A percentile compares a stretch with the other conserved stretches of the same genome.
These are phyloP conservation scores for Sipha flava DNA, from an alignment of 1,140 invertebrate genomes.

Conservation along the genomic window DNA sequence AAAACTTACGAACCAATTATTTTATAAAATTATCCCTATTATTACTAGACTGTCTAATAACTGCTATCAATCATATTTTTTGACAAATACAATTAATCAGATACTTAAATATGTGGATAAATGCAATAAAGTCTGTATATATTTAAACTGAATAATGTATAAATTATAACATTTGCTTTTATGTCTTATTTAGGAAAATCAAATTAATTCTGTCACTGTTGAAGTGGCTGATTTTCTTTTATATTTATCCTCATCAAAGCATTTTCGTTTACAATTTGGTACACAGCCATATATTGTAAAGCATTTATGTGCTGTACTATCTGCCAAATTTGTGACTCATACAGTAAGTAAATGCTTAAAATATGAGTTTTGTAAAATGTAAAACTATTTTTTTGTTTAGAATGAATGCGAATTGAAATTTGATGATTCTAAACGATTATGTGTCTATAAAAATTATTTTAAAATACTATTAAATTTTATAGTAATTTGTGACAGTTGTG, in stretches of 20 bases:
- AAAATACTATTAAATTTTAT: conserved; percentile 10
- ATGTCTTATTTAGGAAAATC: background rate
- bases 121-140: background rate
- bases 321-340: background rate
- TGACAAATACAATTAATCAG: background rate
- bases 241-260: conserved; percentile 4
- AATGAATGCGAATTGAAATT: background rate
- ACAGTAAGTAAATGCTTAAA: background rate
- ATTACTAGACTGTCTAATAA: background rate
- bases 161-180: background rate
- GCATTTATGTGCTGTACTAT: background rate
- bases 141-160: background rate
- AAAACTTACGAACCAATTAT: background rate
- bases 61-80: background rate
- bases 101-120: background rate
- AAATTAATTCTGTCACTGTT: conserved; percentile 5
- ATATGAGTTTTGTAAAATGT: background rate
- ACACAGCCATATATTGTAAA: conserved; percentile 8
- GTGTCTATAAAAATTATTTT: conserved; percentile 15
- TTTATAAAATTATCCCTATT: conserved; percentile 10
- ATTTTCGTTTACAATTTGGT: conserved; percentile 15
- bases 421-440: background rate
- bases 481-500: conserved; percentile 1
- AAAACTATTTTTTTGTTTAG: background rate
- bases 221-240: conserved; percentile 10